Evolutionary conservation across 2,113 vertebrate genomes (phyloP).

Genomic region (Neopipo cinnamomea): DNA sequence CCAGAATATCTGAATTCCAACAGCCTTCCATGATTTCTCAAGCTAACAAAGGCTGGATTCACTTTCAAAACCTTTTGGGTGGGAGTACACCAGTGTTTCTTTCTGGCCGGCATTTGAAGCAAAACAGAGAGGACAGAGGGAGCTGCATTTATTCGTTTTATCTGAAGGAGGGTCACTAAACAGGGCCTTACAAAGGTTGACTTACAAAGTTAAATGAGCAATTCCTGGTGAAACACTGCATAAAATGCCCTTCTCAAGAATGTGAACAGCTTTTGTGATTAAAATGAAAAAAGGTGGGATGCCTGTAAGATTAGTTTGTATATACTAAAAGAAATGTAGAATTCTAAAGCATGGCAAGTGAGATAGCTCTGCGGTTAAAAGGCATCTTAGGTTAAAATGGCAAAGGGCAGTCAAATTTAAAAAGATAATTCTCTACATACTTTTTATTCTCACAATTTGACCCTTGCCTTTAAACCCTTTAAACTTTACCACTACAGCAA

Average conservation of each 20-base stretch:
- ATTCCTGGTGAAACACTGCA: background rate
- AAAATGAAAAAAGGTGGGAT: background rate
- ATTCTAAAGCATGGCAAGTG: background rate
- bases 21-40: background rate
- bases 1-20: background rate
- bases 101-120: slow-evolving; percentile 49
- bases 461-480: slow-evolving; percentile 10
- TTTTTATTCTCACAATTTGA: background rate
- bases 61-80: slow-evolving; percentile 35
- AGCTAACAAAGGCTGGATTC: slow-evolving; percentile 41
- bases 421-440: background rate
- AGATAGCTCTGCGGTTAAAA: background rate
- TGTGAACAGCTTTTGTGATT: slow-evolving; percentile 22
- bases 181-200: slow-evolving; percentile 21
- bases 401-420: background rate
- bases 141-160: slow-evolving; percentile 14
- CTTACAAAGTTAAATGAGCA: slow-evolving; percentile 34
- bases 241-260: background rate
- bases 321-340: background rate
- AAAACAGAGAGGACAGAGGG: background rate
- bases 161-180: slow-evolving; percentile 24
- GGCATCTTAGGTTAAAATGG: background rate
- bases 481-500: background rate
- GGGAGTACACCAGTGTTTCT: slow-evolving; percentile 38
- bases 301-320: background rate